Percentiles rank a stretch among this genome's conserved stretches.
These are phyloP conservation scores for Bolinopsis microptera DNA, from an alignment of 37 sponge, comb jelly and placozoan species.

Conservation along the genomic window DNA sequence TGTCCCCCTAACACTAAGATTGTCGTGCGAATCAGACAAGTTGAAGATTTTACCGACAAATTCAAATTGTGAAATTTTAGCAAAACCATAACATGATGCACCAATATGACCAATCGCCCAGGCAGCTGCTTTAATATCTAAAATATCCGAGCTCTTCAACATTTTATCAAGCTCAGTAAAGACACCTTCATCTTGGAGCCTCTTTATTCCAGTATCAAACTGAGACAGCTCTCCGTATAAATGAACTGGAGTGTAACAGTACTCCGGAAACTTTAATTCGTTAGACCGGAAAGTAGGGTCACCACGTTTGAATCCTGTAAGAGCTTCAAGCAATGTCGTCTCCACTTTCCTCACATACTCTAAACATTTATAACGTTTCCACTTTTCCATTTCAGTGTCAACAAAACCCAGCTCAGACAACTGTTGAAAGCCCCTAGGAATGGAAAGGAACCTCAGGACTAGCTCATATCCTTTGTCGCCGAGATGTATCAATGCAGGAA, in stretches of 20 bases:
- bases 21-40: background rate
- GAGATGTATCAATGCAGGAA: conserved; percentile 51
- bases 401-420: background rate
- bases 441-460: conserved; percentile 20
- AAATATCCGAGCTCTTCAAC: background rate
- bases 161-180: conserved; percentile 37
- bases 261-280: background rate
- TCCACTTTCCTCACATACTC: conserved; percentile 63
- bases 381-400: conserved; percentile 40
- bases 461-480: conserved; percentile 61
- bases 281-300: background rate
- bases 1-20: conserved; percentile 40
- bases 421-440: conserved; percentile 5
- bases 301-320: conserved; percentile 38
- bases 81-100: conserved; percentile 59
- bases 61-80: conserved; percentile 40
- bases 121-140: conserved; percentile 43
- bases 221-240: conserved; percentile 53
- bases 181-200: background rate
- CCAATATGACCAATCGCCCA: conserved; percentile 62
- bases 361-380: conserved; percentile 40
- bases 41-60: conserved; percentile 28
- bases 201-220: conserved; percentile 16
- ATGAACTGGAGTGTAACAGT: conserved; percentile 56
- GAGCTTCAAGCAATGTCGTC: background rate